phyloP scores from a whole-genome alignment of 1,140 invertebrate species.

The Prorops nasuta region DNA sequence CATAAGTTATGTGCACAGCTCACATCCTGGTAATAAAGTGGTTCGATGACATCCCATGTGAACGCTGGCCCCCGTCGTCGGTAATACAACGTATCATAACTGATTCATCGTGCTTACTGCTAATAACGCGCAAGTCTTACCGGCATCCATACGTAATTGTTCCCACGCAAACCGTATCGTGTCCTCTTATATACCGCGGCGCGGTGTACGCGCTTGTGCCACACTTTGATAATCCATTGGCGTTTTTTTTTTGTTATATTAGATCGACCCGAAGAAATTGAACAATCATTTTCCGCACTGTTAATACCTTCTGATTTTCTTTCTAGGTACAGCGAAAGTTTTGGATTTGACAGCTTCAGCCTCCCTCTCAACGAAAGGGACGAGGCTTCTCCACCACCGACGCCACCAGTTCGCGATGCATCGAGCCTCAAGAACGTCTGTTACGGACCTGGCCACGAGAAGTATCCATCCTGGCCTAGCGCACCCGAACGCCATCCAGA shows the following conservation, averaged over 20 bases:
- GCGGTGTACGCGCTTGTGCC: too few species aligned
- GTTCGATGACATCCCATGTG: slow-evolving; percentile 23
- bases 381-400: slow-evolving; percentile 57
- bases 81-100: slow-evolving; percentile 4
- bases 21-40: slow-evolving; percentile 26
- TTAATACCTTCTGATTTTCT: too few species aligned
- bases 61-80: not conserved
- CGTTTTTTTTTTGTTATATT: not conserved
- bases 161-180: too few species aligned
- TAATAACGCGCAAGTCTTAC: slow-evolving; percentile 14
- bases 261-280: too few species aligned
- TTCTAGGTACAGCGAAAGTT: slow-evolving; percentile 53
- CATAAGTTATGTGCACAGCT: slow-evolving; percentile 24
- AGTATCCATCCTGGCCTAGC: slow-evolving; percentile 76
- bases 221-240: not conserved
- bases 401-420: slow-evolving; percentile 68
- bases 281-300: too few species aligned
- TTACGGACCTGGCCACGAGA: slow-evolving; percentile 75
- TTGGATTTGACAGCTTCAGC: slow-evolving; percentile 54
- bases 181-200: too few species aligned
- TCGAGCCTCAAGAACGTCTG: slow-evolving; percentile 68
- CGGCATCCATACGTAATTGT: slow-evolving; percentile 16
- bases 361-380: slow-evolving; percentile 52
- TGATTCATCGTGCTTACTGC: slow-evolving; percentile 23
- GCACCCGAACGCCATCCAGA: slow-evolving; percentile 45